Conservation (phyloP, 2,888 invertebrate species). For the Caenorhabditis sp. region DNA sequence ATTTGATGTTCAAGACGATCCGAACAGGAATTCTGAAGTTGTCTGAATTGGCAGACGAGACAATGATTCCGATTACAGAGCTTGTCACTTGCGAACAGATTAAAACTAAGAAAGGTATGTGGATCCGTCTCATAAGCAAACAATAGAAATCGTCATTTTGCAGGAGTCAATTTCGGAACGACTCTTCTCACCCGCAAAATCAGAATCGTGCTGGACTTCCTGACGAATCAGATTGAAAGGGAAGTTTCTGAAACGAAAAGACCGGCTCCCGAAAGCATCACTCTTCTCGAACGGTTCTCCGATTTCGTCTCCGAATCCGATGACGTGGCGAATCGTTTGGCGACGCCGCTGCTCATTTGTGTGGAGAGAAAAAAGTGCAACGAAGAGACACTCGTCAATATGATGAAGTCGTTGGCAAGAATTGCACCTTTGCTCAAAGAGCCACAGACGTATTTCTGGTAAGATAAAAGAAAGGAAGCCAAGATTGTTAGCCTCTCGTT, state of each 20-base stretch:
- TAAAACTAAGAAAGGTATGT: constrained; percentile 20
- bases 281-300: constrained; percentile 61
- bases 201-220: constrained; percentile 63
- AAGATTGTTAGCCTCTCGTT: too few species aligned
- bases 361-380: constrained; percentile 61
- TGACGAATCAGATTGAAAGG: constrained; percentile 56
- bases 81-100: constrained; percentile 25
- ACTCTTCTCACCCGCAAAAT: constrained; percentile 62
- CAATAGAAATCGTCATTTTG: too few species aligned
- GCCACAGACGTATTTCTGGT: constrained; percentile 60
- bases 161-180: constrained; percentile 66
- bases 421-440: constrained; percentile 59
- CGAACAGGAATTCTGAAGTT: constrained; percentile 61
- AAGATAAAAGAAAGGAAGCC: too few species aligned
- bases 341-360: constrained; percentile 63
- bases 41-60: constrained; percentile 65
- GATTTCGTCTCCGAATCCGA: constrained; percentile 62
- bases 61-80: constrained; percentile 17
- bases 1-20: constrained; percentile 52
- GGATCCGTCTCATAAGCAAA: too few species aligned
- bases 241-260: constrained; percentile 50
- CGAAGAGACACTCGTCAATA: constrained; percentile 60
- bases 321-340: constrained; percentile 65
- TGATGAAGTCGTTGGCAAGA: constrained; percentile 63
- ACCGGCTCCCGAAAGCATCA: constrained; percentile 56